These are phyloP conservation scores for Ispidina lecontei DNA, from an alignment of 2,797 vertebrate species.

Conservation along the genomic window DNA sequence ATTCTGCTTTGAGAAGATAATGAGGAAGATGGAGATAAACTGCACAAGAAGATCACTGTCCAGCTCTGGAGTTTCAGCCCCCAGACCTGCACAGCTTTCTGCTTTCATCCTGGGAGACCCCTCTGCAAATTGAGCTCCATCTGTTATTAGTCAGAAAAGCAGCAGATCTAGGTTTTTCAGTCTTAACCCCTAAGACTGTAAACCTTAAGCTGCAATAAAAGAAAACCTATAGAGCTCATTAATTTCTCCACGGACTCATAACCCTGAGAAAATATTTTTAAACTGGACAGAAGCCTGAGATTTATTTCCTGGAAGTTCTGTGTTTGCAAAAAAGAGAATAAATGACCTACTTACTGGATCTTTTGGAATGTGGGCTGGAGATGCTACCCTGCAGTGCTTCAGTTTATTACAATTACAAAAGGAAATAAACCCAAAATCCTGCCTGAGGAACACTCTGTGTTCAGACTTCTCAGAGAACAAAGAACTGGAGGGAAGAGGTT, in stretches of 20 bases:
- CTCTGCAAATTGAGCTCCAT: background rate
- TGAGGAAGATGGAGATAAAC: no score
- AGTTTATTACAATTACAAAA: background rate
- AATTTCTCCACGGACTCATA: background rate
- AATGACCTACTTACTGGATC: background rate
- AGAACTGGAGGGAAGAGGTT: background rate
- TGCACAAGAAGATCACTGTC: accelerated
- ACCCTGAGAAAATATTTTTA: background rate
- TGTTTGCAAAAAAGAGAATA: background rate
- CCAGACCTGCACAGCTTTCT: background rate
- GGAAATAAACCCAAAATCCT: background rate
- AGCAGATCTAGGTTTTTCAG: background rate
- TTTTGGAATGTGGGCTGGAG: background rate
- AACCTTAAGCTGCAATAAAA: background rate
- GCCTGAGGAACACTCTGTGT: background rate
- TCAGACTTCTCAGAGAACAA: background rate
- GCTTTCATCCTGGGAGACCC: background rate
- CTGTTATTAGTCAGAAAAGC: background rate
- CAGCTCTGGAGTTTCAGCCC: background rate
- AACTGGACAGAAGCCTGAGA: background rate
- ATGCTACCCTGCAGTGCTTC: background rate
- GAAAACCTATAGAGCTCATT: background rate
- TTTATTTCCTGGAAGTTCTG: background rate
- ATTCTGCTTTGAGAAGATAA: background rate
- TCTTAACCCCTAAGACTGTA: background rate